These are phyloP conservation scores for Zapus hudsonius DNA, from an alignment of 2,113 vertebrate genomes.

Conservation along the genomic window DNA sequence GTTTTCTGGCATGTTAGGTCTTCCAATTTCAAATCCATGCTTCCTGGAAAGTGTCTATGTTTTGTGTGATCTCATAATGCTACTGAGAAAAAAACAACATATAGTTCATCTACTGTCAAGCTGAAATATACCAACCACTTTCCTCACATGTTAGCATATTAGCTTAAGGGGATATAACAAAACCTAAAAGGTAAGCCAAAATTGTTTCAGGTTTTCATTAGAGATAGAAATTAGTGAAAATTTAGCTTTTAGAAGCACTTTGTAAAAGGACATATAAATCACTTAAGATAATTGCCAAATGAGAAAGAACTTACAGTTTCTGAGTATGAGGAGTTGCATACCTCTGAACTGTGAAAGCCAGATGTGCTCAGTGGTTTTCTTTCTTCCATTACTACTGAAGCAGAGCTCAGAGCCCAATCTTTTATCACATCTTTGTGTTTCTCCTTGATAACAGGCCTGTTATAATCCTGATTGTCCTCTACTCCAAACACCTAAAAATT, in stretches of 20 bases:
- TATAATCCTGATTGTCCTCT: conserved; percentile 92
- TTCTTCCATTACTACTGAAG: conserved; percentile 86
- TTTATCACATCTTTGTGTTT: conserved; percentile 89
- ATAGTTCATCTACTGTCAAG: neutral
- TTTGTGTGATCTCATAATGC: neutral
- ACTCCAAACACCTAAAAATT: conserved; percentile 95
- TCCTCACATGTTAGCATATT: neutral
- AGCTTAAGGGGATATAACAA: conserved; percentile 36
- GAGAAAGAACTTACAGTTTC: conserved; percentile 44
- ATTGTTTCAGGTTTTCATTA: conserved; percentile 17
- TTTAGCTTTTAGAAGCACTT: conserved; percentile 19
- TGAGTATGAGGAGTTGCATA: conserved; percentile 83
- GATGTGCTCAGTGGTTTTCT: conserved; percentile 88
- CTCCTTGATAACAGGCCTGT: conserved; percentile 88
- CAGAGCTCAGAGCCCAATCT: conserved; percentile 88
- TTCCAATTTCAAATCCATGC: neutral
- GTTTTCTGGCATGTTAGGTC: neutral
- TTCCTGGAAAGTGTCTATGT: neutral
- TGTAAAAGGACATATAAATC: neutral
- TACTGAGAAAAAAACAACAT: neutral
- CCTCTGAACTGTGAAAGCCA: conserved; percentile 90
- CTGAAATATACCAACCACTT: neutral
- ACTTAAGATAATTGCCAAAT: conserved; percentile 26
- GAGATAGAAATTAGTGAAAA: neutral
- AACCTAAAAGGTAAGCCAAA: conserved; percentile 23